Evolutionary conservation across 1,140 invertebrate genomes (phyloP).

Genomic region (Drosophila guanche): DNA sequence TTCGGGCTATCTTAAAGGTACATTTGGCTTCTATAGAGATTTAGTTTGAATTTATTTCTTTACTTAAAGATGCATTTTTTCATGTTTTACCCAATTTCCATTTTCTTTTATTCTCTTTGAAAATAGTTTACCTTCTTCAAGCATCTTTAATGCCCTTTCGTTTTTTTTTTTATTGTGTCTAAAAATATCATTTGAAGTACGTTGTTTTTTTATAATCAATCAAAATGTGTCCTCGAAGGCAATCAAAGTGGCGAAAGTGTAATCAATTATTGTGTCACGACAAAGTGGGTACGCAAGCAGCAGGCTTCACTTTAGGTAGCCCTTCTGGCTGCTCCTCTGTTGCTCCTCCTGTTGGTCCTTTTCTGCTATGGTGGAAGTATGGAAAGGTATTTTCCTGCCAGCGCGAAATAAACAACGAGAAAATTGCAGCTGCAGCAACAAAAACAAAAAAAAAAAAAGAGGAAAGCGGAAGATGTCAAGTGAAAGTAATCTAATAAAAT

Average conservation of each 20-base stretch:
- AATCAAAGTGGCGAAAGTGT: conserved; percentile 26
- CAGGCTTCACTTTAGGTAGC: too few species aligned
- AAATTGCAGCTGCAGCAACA: conserved; percentile 3
- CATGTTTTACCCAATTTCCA: too few species aligned
- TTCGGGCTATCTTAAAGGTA: too few species aligned
- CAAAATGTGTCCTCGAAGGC: conserved; percentile 38
- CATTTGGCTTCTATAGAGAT: too few species aligned
- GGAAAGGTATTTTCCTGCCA: conserved; percentile 28
- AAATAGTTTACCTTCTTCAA: background rate
- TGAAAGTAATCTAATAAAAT: conserved; percentile 45
- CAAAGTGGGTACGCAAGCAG: conserved; percentile 12
- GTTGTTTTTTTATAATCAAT: conserved; percentile 23
- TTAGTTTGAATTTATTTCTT: too few species aligned
- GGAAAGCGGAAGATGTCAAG: conserved; percentile 39
- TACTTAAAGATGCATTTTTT: too few species aligned
- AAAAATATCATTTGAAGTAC: background rate
- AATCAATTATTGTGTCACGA: conserved; percentile 58
- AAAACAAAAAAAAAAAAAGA: background rate
- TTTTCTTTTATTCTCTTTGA: background rate
- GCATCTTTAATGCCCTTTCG: too few species aligned
- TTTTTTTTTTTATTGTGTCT: background rate
- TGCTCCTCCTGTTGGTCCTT: background rate
- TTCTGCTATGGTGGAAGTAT: conserved; percentile 28
- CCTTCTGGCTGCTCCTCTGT: too few species aligned
- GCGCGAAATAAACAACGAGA: conserved; percentile 3